Base-by-base conservation (phyloP, 2,797 vertebrate species). In the Malurus splendens region DNA sequence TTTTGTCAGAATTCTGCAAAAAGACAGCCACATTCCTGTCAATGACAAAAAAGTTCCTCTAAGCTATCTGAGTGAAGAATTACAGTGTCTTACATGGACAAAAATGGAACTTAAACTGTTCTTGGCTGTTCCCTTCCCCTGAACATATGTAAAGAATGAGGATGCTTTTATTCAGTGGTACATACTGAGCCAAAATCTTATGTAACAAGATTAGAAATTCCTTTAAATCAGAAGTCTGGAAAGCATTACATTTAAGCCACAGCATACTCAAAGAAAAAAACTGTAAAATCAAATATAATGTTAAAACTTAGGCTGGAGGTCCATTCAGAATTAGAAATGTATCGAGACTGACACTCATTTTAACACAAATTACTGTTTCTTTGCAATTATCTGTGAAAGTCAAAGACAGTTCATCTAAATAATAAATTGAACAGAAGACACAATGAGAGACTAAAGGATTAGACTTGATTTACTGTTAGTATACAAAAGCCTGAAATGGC, bases 391-490 rank as follows among this genome's bases (percentile, higher is more conserved):
- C 27, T n/a, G 38, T 59, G 55, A 42, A 77, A 66, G 32, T 60
- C 32, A 54, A 74, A 70, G 57, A 0, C 10, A 57, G 14, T 71
- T 89, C 1, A 78, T 61, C 42, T 82, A 70, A 73, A 54, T 17
- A 86, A 84, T 42, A 74, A 73, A 62, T 73, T 50, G 51, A 82
- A 82, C 14, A 78, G 33, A 84, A 79, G 45, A 82, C 24, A 86
- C 60, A 64, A 66, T 33, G 64, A 75, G 33, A 83, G 36, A 86
- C 41, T 45, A 27, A 27, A 81, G 67, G 18, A 66, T 76, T 60
- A 52, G 28, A 67, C 8, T 44, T 77, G 27, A 82, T 80, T 73
- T 76, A 82, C 56, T 82, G 60, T 84, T 85, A 77, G 23, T 50
- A 41, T 39, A 77, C 5, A 25, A 68, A 82, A 65, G 50, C 6